Base-by-base conservation (phyloP, 2,113 vertebrate genomes). In the Myodes glareolus region DNA sequence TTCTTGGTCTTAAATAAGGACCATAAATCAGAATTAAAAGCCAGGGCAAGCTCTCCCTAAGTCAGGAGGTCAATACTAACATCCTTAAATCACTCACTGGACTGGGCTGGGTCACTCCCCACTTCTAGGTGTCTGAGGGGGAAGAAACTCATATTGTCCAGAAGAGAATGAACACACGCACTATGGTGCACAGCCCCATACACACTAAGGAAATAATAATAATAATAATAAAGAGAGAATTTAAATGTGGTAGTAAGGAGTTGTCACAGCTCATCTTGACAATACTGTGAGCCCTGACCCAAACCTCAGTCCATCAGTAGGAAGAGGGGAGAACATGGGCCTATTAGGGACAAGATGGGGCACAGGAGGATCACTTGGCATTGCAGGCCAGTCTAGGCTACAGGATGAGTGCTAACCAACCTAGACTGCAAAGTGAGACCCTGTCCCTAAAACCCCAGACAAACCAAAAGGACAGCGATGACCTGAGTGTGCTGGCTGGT, bases 21-120 rank as follows among this genome's bases (percentile, higher is more conserved):
- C 14, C 78, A 58, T 55, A 85, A 95, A 11, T 91, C 89, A 89
- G 73, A 88, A 90, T 96, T 33, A 72, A 95, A 88, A 95, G 77
- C 55, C 76, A n/a, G 3, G 36, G 13, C 47, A 63, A 78, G 80
- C 67, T 50, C 13, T n/a, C 82, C 58, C 68, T 96, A 91, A 93
- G 75, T 52, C 65, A 78, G 23, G 4, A 73, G 39, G 91, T 52
- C 94, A 72, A 55, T 42, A 6, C 4, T 23, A 3, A 29, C 63
- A 29, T 88, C 55, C 52, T 88, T 94, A 93, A 97, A 94, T 90
- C 93, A 94, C 42, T 72, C 87, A 27, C 11, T 23, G 77, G 36
- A 14, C 23, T 5, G 27, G 36, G 45, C 36, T 0, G 36, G n/a
- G 31, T 42, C 33, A 0, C 16, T 58, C 27, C 5, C 50, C 45